Evolutionary conservation across 2,888 invertebrate genomes (phyloP).

Genomic region (Macrosiphum euphorbiae): DNA sequence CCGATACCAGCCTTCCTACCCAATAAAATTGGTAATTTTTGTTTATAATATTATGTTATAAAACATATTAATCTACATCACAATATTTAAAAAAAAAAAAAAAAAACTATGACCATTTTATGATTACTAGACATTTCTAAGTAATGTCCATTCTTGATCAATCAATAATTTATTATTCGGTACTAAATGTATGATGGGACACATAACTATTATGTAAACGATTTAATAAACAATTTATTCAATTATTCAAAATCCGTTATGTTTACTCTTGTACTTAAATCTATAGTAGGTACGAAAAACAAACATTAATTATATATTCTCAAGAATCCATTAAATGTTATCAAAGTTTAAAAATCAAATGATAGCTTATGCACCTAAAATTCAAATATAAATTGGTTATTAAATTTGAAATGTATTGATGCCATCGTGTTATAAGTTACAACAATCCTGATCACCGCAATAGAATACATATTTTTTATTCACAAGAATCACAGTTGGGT

Average conservation of each 20-base stretch:
- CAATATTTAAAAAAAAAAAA: neutral
- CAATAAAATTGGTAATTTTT: neutral
- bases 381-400: conserved; percentile 14
- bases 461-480: neutral
- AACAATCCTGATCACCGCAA: neutral
- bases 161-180: neutral
- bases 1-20: neutral
- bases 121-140: neutral
- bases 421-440: neutral
- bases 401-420: conserved; percentile 14
- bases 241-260: neutral
- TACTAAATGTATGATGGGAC: neutral
- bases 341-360: conserved; percentile 22
- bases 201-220: neutral
- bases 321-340: neutral
- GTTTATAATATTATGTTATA: neutral
- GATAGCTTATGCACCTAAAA: neutral
- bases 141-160: neutral
- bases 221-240: neutral
- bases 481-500: neutral
- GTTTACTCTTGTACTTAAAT: neutral
- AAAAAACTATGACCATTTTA: neutral
- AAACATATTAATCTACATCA: neutral
- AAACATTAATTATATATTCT: neutral
- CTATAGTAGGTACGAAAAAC: neutral